Conservation (phyloP, 2,797 vertebrate genomes). For the Acanthis flammea region DNA sequence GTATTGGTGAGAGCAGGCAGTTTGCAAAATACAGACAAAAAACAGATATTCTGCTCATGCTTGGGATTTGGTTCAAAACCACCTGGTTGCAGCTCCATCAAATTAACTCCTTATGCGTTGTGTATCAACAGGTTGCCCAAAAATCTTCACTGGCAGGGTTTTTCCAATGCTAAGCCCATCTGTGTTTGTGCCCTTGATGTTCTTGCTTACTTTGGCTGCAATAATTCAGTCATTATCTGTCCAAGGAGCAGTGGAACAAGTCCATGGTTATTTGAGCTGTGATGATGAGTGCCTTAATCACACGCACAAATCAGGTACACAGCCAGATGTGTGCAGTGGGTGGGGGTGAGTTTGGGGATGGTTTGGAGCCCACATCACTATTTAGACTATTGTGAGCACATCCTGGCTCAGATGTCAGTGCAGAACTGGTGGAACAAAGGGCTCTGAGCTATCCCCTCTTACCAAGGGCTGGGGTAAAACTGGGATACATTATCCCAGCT, state of each 20-base stretch:
- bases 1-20: background rate
- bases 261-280: background rate
- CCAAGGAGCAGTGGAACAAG: background rate
- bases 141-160: background rate
- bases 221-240: background rate
- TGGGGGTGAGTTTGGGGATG: background rate
- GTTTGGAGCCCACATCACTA: conserved; percentile 1
- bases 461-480: conserved; percentile 19
- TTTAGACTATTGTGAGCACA: background rate
- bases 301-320: background rate
- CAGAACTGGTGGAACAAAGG: conserved; percentile 36
- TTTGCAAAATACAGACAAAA: background rate
- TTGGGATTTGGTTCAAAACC: background rate
- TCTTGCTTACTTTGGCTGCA: conserved; percentile 21
- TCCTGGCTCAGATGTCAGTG: conserved; percentile 16
- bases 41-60: background rate
- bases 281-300: conserved; percentile 16
- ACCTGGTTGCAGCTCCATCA: background rate
- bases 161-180: background rate
- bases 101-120: background rate
- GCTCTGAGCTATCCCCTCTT: background rate
- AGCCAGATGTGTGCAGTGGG: conserved; percentile 25
- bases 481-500: conserved; percentile 36
- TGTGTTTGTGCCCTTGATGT: background rate
- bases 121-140: background rate